These are phyloP conservation scores for Boleophthalmus pectinirostris DNA, from an alignment of 2,113 vertebrate genomes.

Conservation along the genomic window DNA sequence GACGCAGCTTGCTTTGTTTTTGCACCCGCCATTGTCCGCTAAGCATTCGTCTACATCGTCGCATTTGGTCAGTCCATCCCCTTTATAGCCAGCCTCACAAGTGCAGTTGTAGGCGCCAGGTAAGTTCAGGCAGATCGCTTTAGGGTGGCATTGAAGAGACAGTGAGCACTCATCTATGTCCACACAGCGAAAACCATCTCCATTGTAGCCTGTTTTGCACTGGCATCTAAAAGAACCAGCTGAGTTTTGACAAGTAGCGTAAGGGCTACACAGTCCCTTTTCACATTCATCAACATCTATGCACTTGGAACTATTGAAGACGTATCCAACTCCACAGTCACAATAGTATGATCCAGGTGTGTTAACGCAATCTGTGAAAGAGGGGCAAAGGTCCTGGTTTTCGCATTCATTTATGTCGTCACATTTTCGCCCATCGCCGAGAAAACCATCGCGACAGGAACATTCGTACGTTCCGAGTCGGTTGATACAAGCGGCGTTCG, in stretches of 20 bases:
- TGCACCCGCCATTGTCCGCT: constrained; percentile 76
- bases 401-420: constrained; percentile 79
- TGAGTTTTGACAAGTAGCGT: constrained; percentile 72
- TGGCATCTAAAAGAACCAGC: constrained; percentile 75
- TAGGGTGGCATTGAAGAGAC: constrained; percentile 67
- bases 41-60: constrained; percentile 79
- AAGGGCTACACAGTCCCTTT: constrained; percentile 63
- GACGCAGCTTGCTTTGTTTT: constrained; percentile 69
- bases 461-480: constrained; percentile 77
- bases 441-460: constrained; percentile 72
- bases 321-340: constrained; percentile 75
- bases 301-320: constrained; percentile 67
- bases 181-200: constrained; percentile 73
- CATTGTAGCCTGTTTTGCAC: constrained; percentile 73
- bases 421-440: constrained; percentile 72
- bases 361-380: constrained; percentile 72
- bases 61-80: constrained; percentile 74
- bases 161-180: constrained; percentile 77
- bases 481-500: constrained; percentile 74
- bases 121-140: constrained; percentile 72
- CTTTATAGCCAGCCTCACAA: constrained; percentile 74
- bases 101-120: constrained; percentile 77
- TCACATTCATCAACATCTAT: constrained; percentile 77
- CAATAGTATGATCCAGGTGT: constrained; percentile 76
- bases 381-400: constrained; percentile 63